Percentiles rank a stretch among this genome's conserved stretches.
These are phyloP conservation scores for Cladorhizidae sp. DNA, from an alignment of 37 sponge, comb jelly and placozoan species.

Conservation along the genomic window DNA sequence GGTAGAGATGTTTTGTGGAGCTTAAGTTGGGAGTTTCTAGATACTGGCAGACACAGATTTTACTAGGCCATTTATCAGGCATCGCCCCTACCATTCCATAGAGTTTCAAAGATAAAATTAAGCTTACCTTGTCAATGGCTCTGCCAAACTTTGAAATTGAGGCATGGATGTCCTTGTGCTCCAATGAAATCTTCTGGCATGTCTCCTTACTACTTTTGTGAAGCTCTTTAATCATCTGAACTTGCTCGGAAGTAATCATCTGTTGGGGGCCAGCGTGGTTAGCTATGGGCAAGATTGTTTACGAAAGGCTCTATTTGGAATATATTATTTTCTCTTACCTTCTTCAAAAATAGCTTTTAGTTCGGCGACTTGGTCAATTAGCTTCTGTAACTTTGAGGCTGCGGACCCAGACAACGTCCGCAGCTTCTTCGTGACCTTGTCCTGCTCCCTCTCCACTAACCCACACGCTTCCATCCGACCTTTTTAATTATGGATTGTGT, in stretches of 20 bases:
- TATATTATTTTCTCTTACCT: not conserved
- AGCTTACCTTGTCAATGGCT: constrained; percentile 80
- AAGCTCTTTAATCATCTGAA: constrained; percentile 24
- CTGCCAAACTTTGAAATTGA: constrained; percentile 73
- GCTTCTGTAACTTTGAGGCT: constrained; percentile 34
- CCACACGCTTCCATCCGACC: constrained; percentile 70
- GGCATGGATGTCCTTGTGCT: constrained; percentile 85
- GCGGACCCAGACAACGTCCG: constrained; percentile 29
- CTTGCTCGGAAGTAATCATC: constrained; percentile 14
- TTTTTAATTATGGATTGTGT: not conserved
- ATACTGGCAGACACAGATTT: too few species aligned
- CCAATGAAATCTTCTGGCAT: constrained; percentile 34
- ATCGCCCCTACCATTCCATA: too few species aligned
- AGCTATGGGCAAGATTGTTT: not conserved
- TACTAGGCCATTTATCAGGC: too few species aligned
- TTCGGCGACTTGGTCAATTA: constrained; percentile 20
- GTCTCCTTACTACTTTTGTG: constrained; percentile 13
- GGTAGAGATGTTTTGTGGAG: too few species aligned
- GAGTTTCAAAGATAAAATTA: too few species aligned
- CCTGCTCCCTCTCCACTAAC: constrained; percentile 61
- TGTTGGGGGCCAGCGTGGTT: constrained; percentile 4
- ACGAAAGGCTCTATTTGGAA: not conserved
- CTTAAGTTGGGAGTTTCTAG: too few species aligned
- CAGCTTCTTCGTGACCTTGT: constrained; percentile 58
- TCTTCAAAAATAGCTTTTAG: constrained; percentile 18